Conservation (phyloP, 2,797 vertebrate species). For the Bucorvus abyssinicus region DNA sequence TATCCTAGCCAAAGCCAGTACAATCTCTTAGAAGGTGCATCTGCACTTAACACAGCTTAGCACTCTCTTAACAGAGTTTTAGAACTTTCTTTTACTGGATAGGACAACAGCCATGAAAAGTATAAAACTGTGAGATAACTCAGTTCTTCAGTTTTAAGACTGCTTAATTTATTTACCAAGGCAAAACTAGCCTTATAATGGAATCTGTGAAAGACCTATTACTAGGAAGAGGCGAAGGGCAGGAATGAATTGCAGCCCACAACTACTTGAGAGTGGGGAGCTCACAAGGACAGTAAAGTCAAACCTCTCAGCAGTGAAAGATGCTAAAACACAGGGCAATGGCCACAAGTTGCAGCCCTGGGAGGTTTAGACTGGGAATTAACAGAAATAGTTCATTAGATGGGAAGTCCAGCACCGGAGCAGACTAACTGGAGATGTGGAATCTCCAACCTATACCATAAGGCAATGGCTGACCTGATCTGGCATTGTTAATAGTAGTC, state of each 20-base stretch:
- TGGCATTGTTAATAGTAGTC: not conserved
- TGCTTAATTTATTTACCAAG: not conserved
- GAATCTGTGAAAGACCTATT: not conserved
- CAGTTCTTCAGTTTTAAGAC: not conserved
- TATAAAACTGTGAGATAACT: not conserved
- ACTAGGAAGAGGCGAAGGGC: not conserved
- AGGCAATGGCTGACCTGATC: not conserved
- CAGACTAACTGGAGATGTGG: not conserved
- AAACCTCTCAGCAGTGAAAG: not conserved
- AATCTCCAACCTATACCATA: not conserved
- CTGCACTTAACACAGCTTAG: not conserved
- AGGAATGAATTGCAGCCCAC: not conserved
- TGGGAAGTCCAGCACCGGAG: not conserved
- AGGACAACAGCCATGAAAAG: not conserved
- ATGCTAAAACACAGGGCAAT: not conserved
- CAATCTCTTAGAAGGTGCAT: not conserved
- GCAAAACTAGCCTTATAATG: not conserved
- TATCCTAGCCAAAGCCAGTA: not conserved
- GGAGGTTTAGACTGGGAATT: not conserved
- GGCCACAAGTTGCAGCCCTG: not conserved
- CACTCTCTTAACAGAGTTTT: not conserved
- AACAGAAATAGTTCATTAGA: not conserved
- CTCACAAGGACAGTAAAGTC: not conserved
- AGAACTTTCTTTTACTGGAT: not conserved
- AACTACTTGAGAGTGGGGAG: not conserved